Percentiles rank a stretch among this genome's conserved stretches.
Evolutionary conservation across 2,888 invertebrate genomes (phyloP).

Genomic region (Pseudococcus longispinus): DNA sequence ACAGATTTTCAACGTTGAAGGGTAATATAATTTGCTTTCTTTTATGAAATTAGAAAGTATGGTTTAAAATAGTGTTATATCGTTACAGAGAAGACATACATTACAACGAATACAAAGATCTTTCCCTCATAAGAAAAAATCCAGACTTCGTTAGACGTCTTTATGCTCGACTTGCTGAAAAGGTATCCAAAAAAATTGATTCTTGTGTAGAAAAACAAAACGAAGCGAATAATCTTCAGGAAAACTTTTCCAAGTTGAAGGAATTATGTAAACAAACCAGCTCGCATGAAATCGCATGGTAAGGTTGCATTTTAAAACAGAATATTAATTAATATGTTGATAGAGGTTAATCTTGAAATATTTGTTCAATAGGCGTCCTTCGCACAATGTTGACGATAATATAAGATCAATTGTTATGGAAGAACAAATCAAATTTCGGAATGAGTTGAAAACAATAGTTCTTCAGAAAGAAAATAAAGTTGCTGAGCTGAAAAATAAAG

Average conservation of each 20-base stretch:
- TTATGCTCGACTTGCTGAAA: not conserved
- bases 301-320: not conserved
- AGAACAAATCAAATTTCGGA: slow-evolving; percentile 12
- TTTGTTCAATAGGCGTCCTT: slow-evolving; percentile 29
- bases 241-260: slow-evolving; percentile 30
- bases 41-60: not conserved
- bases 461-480: slow-evolving; percentile 23
- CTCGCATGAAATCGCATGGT: slow-evolving; percentile 4
- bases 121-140: not conserved
- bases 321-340: not conserved
- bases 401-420: slow-evolving; percentile 35
- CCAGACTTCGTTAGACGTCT: not conserved
- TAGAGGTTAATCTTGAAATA: not conserved
- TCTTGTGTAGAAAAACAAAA: slow-evolving; percentile 36
- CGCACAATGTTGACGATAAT: slow-evolving; percentile 1
- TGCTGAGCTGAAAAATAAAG: slow-evolving; percentile 8
- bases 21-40: not conserved
- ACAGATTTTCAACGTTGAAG: not conserved
- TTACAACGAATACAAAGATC: not conserved
- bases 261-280: not conserved
- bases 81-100: not conserved
- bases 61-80: not conserved
- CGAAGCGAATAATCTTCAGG: not conserved
- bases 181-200: not conserved
- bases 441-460: not conserved